Percentiles rank a stretch among this genome's conserved stretches.
These are phyloP conservation scores for Eptatretus burgeri DNA, from an alignment of 2,113 vertebrate species.

Conservation along the genomic window DNA sequence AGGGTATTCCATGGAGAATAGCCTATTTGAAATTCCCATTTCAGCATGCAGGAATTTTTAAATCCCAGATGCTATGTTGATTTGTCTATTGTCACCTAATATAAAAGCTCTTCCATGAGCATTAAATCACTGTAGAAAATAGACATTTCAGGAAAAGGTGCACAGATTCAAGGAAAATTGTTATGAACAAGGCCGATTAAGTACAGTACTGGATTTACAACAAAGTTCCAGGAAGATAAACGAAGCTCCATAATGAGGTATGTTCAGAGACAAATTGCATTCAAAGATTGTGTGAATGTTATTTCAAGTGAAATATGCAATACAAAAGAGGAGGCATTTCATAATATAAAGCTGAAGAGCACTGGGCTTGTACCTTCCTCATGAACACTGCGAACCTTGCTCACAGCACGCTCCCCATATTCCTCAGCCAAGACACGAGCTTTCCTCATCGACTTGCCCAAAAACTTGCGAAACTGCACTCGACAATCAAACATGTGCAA, in stretches of 20 bases:
- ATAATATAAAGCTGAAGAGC: too few species aligned
- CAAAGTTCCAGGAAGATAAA: neutral
- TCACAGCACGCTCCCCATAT: conserved; percentile 79
- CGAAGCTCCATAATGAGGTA: neutral
- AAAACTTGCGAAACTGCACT: conserved; percentile 75
- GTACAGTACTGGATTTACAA: neutral
- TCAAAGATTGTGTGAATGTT: neutral
- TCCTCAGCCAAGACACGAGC: conserved; percentile 85
- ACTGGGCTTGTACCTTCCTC: conserved; percentile 37
- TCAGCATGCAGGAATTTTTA: neutral
- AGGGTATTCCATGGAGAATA: too few species aligned
- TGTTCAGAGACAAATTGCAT: neutral
- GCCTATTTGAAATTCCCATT: neutral
- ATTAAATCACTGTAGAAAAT: too few species aligned
- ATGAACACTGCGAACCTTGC: conserved; percentile 90
- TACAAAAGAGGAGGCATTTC: neutral
- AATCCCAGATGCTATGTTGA: neutral
- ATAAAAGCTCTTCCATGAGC: too few species aligned
- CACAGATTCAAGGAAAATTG: neutral
- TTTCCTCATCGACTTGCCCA: conserved; percentile 83
- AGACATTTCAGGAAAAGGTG: too few species aligned
- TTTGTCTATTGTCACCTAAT: too few species aligned
- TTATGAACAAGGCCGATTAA: neutral
- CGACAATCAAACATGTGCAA: conserved; percentile 17
- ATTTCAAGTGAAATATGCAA: neutral